Conservation (phyloP, 2,113 vertebrate species). For the Rhodinocichla rosea region DNA sequence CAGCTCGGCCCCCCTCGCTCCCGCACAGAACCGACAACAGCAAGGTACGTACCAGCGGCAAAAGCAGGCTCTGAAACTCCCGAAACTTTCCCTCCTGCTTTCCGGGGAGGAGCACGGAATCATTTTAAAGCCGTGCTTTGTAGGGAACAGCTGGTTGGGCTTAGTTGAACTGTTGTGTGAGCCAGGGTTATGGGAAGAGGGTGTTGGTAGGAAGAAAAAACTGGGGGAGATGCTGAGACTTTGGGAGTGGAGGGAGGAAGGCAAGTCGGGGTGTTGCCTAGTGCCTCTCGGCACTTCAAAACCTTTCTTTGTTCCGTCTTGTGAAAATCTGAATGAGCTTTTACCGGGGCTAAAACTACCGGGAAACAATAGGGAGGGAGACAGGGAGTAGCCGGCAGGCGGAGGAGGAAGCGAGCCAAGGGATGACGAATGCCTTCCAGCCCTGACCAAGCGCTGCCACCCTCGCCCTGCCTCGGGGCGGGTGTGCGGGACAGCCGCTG, state of each 20-base stretch:
- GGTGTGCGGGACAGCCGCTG: not conserved
- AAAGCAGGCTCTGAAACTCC: not conserved
- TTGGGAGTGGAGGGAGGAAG: not conserved
- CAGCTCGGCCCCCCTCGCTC: not conserved
- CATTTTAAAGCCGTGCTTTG: not conserved
- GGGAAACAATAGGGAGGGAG: not conserved
- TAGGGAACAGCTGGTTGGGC: not conserved
- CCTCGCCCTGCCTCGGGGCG: fast-evolving
- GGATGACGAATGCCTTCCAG: not conserved
- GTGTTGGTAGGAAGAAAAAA: not conserved
- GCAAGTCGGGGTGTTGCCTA: not conserved
- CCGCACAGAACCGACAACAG: not conserved
- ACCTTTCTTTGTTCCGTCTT: not conserved
- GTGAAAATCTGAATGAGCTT: not conserved
- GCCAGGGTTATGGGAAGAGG: not conserved
- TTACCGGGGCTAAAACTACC: not conserved
- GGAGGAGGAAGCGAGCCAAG: not conserved
- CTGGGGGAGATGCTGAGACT: not conserved
- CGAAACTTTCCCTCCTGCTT: not conserved
- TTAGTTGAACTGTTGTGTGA: not conserved
- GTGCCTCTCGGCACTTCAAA: not conserved
- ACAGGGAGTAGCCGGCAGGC: not conserved
- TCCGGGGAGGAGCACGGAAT: fast-evolving
- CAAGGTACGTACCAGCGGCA: not conserved
- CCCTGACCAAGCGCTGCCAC: not conserved